Percentiles rank a stretch among this genome's conserved stretches.
Conservation (phyloP, 2,113 vertebrate species). For the Penelope pileata region DNA sequence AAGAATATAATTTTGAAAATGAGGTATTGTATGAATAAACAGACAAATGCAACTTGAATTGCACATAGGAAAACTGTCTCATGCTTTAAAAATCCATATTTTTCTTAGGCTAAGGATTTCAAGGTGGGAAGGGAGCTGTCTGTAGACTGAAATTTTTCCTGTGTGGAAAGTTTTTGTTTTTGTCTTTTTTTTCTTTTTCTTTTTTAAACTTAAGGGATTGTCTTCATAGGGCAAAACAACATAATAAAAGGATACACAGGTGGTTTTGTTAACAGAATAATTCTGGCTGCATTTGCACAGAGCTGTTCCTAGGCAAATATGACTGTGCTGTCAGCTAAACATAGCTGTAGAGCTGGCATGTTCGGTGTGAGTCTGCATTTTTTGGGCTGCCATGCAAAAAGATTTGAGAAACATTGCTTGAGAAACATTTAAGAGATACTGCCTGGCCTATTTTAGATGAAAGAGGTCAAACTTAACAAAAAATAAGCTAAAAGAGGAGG, state of each 20-base stretch:
- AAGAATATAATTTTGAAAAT: conserved; percentile 99
- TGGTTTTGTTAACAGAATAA: background rate
- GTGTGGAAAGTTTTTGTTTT: background rate
- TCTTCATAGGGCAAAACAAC: background rate
- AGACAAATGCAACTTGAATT: background rate
- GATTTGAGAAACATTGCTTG: background rate
- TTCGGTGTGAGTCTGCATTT: background rate
- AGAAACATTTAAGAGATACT: background rate
- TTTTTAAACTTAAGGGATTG: background rate
- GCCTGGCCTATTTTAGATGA: background rate
- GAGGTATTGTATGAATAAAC: conserved; percentile 80
- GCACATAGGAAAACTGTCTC: background rate
- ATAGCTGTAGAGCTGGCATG: background rate
- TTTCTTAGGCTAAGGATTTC: background rate
- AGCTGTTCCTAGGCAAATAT: background rate
- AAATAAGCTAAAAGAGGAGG: background rate
- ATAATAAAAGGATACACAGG: background rate
- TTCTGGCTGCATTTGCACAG: background rate
- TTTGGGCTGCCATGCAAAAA: background rate
- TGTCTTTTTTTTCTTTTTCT: no score
- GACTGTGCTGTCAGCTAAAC: background rate
- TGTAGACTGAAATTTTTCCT: background rate
- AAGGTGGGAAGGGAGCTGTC: background rate
- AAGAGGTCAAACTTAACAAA: background rate
- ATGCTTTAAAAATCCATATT: background rate